These are phyloP conservation scores for Microcebus jonahi DNA, from an alignment of 2,113 vertebrate genomes.

Conservation along the genomic window DNA sequence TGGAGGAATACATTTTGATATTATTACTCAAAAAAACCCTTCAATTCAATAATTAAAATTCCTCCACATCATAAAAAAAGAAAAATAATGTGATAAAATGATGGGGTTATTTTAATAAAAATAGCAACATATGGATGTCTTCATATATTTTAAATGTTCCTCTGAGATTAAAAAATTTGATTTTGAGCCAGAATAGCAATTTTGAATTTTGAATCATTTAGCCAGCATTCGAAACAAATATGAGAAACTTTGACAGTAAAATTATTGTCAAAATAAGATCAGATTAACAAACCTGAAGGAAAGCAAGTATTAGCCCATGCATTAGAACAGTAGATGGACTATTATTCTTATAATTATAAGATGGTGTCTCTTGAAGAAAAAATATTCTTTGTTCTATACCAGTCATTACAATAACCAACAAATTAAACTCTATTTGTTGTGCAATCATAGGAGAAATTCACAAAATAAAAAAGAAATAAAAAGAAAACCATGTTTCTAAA, in stretches of 20 bases:
- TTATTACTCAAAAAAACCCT: background rate
- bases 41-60: background rate
- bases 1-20: background rate
- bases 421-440: background rate
- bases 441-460: background rate
- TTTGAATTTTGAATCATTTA: background rate
- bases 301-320: background rate
- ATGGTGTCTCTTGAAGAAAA: background rate
- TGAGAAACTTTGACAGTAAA: conserved; percentile 13
- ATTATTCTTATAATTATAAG: background rate
- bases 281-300: background rate
- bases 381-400: background rate
- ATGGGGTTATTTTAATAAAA: background rate
- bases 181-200: background rate
- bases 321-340: background rate
- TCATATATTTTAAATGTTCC: background rate
- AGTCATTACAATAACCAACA: background rate
- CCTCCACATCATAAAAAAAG: background rate
- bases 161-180: background rate
- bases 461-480: conserved; percentile 11
- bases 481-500: background rate
- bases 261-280: background rate
- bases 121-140: background rate
- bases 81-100: background rate
- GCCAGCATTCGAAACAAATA: background rate